These are phyloP conservation scores for Tiaroga cobitis DNA, from an alignment of 2,797 vertebrate species.

Conservation along the genomic window DNA sequence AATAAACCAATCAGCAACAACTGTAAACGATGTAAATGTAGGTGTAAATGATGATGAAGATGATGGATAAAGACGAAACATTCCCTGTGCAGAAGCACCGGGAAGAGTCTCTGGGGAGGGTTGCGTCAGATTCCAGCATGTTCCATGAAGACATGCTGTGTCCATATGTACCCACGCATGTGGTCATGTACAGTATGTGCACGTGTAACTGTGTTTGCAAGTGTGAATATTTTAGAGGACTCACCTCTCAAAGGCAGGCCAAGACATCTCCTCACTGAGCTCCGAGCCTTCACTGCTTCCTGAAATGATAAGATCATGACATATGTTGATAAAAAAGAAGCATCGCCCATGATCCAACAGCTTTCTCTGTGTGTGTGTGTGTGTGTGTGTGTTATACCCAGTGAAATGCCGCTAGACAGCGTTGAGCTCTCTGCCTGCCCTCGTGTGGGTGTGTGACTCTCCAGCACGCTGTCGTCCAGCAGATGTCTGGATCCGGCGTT, in stretches of 20 bases:
- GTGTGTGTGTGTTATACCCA: conserved; percentile 78
- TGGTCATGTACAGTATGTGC: conserved; percentile 11
- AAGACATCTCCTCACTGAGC: conserved; percentile 96
- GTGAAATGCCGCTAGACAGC: conserved; percentile 95
- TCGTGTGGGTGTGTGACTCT: conserved; percentile 89
- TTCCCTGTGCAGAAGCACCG: background rate
- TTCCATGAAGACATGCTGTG: conserved; percentile 27
- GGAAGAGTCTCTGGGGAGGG: background rate
- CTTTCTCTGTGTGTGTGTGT: background rate
- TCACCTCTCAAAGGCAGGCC: conserved; percentile 99
- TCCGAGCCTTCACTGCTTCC: conserved; percentile 98
- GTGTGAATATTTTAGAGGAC: conserved; percentile 32
- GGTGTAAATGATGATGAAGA: background rate
- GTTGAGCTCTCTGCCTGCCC: conserved; percentile 96
- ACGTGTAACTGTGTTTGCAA: background rate
- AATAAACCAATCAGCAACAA: background rate
- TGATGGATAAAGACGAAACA: background rate
- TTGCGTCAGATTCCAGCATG: conserved; percentile 15
- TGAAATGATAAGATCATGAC: conserved; percentile 60
- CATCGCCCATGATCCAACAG: background rate
- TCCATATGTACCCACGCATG: conserved; percentile 22
- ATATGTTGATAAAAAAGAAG: background rate
- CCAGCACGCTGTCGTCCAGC: conserved; percentile 97
- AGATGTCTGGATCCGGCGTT: conserved; percentile 95
- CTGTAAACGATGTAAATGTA: background rate